Evolutionary conservation across 2,888 invertebrate genomes (phyloP).

Genomic region (Hirtodrosophila cameraria): DNA sequence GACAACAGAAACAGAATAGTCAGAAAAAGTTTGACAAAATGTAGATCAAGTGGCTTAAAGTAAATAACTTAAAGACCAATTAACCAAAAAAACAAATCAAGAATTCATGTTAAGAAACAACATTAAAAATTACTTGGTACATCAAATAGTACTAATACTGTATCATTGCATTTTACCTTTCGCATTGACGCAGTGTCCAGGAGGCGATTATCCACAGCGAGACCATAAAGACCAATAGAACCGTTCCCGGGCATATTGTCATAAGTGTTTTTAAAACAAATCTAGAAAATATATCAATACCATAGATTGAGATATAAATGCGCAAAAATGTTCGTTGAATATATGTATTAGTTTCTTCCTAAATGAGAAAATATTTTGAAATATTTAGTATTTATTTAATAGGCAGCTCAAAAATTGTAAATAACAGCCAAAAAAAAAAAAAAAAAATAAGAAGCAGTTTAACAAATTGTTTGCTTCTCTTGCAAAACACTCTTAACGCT

Average conservation of each 20-base stretch:
- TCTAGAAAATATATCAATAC: constrained; percentile 83
- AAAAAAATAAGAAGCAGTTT: background rate
- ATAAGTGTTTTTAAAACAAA: constrained; percentile 99
- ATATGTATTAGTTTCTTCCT: too few species aligned
- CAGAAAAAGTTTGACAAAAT: constrained; percentile 19
- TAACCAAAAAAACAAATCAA: constrained; percentile 26
- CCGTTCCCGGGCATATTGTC: constrained; percentile 99
- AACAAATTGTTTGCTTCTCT: too few species aligned
- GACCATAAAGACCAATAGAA: constrained; percentile 99
- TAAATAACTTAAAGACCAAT: constrained; percentile 36
- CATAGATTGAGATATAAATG: too few species aligned
- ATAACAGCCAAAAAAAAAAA: background rate
- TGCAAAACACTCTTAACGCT: too few species aligned
- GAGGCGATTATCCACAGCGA: constrained; percentile 99
- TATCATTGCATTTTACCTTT: constrained; percentile 91
- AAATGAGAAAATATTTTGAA: too few species aligned
- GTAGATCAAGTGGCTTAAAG: constrained; percentile 40
- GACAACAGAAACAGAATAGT: constrained; percentile 16
- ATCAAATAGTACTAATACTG: constrained; percentile 47
- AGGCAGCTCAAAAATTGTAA: too few species aligned
- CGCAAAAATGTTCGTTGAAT: too few species aligned
- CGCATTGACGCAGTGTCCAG: constrained; percentile 99
- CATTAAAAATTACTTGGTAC: constrained; percentile 48
- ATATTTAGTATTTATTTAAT: too few species aligned
- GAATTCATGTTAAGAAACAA: constrained; percentile 37